Base-by-base conservation (phyloP, 2,888 invertebrate genomes). In the Nomada ferruginata region DNA sequence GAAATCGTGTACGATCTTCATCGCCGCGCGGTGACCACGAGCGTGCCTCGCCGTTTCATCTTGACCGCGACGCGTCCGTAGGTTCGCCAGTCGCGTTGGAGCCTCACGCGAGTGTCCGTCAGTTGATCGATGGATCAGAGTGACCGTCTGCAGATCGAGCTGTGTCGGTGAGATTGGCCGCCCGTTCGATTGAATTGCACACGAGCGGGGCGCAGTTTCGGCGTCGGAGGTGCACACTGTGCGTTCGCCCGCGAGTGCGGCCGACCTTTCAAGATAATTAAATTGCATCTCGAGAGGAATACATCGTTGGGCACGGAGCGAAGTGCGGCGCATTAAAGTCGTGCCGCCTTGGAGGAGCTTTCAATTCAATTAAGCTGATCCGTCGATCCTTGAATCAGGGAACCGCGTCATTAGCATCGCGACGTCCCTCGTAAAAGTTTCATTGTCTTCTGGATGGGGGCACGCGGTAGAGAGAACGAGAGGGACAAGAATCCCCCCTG, bases 291-390 rank as follows among this genome's bases (percentile, higher is more conserved):
- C 20, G 52, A 15, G n/a, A 42, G 53, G 9, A 42, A 20, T 15
- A 42, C 9, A 26, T 23, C 57, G 57, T 57, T 20, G 23, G 13
- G 57, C 15, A 9, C 13, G 20, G 29, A 53, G 26, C 66, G 66
- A 42, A 42, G 52, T 9, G 63, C 15, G 42, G 20, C 42, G 20
- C 26, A 61, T 69, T 69, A 50, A 63, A 64, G 59, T 70, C 63
- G 65, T 47, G 20, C 20, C 77, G 65, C 47, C 47, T 18, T 13
- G 44, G 44, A 36, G 52, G 36, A 26, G 55, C 60, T 71, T 71
- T 70, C 79, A 26, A 71, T 78, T 79, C 79, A 36, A 79, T 79
- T 60, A 65, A 65, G n/a, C 42, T 57, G 66, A 36, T 53, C 68
- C 55, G 57, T 59, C 65, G 63, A 68, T 55, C 44, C 20, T 26